phyloP scores from a whole-genome alignment of 2,888 invertebrate genomes.

The Opisthograptis luteolata region DNA sequence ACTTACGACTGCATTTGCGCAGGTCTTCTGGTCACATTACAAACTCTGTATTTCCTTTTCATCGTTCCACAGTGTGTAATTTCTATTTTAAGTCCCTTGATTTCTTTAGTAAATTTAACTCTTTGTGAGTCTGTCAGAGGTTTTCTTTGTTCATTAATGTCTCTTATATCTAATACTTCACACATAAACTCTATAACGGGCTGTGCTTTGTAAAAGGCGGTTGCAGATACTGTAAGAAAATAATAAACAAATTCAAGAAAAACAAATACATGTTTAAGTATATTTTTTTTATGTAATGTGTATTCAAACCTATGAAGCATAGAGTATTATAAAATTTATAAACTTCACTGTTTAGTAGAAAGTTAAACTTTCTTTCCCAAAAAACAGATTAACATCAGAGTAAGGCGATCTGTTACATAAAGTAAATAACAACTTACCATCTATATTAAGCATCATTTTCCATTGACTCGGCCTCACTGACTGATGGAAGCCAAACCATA shows the following conservation, averaged over 20 bases:
- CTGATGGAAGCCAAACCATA: conserved; percentile 99
- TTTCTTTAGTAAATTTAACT: conserved; percentile 99
- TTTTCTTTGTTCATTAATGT: conserved; percentile 97
- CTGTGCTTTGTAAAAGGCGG: conserved; percentile 99
- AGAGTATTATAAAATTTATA: too few species aligned
- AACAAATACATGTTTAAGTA: too few species aligned
- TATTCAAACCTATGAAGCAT: too few species aligned
- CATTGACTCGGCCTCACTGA: conserved; percentile 99
- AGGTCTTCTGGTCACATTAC: conserved; percentile 99
- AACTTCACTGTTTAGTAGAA: too few species aligned
- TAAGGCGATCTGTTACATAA: too few species aligned
- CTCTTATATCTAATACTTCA: conserved; percentile 98
- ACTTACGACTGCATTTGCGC: conserved; percentile 99
- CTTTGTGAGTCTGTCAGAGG: conserved; percentile 99
- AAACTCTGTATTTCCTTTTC: conserved; percentile 99
- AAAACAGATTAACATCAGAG: too few species aligned
- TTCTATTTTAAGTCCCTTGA: conserved; percentile 99
- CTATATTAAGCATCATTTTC: conserved; percentile 99
- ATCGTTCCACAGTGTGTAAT: conserved; percentile 99
- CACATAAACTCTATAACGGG: conserved; percentile 99
- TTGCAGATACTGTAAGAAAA: conserved; percentile 95
- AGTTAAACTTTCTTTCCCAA: not conserved
- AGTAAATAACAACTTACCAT: too few species aligned
- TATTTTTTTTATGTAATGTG: too few species aligned
- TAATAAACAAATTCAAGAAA: too few species aligned